Conservation (phyloP, 2,113 vertebrate genomes). For the Bagarius yarrelli region DNA sequence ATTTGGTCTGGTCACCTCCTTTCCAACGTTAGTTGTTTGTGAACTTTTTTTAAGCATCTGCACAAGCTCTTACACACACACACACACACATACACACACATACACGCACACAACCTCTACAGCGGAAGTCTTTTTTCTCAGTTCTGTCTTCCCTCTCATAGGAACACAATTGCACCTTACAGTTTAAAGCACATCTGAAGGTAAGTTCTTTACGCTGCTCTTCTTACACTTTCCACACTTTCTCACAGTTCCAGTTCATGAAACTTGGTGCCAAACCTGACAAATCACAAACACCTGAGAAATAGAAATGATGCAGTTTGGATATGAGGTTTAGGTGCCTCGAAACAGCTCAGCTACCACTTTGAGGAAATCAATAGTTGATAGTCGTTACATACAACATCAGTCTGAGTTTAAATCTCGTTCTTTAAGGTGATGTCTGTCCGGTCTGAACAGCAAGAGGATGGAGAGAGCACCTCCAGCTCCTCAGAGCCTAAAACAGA, state of each 20-base stretch:
- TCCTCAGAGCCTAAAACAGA: constrained; percentile 67
- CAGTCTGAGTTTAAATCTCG: not conserved
- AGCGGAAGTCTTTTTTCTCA: constrained; percentile 49
- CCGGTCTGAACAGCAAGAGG: constrained; percentile 24
- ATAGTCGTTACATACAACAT: too few relatives aligned
- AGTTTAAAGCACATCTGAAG: constrained; percentile 26
- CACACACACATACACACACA: constrained; percentile 8
- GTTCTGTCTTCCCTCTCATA: constrained; percentile 40
- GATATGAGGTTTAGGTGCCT: constrained; percentile 3
- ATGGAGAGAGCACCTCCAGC: constrained; percentile 26
- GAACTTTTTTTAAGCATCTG: constrained; percentile 8
- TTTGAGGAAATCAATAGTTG: not conserved
- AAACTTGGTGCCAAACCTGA: not conserved
- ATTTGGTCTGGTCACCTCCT: too few relatives aligned
- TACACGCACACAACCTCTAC: constrained; percentile 17
- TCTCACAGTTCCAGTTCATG: not conserved
- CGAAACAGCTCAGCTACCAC: not conserved
- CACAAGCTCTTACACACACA: not conserved
- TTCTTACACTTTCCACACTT: not conserved
- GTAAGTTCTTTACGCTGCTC: constrained; percentile 16
- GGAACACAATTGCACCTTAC: constrained; percentile 30
- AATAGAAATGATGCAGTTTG: not conserved
- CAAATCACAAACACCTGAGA: not conserved
- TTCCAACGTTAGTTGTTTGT: constrained; percentile 18
- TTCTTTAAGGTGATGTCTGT: constrained; percentile 58